phyloP scores from a whole-genome alignment of 1,140 invertebrate genomes.

The Drosophila subobscura region DNA sequence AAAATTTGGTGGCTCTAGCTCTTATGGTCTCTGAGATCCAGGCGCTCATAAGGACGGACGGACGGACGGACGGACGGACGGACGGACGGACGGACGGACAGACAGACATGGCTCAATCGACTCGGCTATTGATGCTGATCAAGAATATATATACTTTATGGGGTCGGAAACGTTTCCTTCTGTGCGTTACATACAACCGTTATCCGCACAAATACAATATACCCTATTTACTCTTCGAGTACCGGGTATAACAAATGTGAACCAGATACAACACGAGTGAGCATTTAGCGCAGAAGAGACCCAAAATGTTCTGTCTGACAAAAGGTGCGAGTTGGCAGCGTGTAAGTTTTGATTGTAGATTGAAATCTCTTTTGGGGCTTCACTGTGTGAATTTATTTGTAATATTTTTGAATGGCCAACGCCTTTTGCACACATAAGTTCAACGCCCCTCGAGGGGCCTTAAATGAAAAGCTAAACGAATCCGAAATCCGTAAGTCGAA shows the following conservation, averaged over 20 bases:
- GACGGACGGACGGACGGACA: no score
- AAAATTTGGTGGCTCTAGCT: no score
- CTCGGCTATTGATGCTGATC: no score
- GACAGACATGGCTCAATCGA: no score
- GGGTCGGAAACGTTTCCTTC: no score
- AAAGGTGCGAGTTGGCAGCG: background rate
- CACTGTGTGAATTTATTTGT: slow-evolving; percentile 60
- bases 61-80: no score
- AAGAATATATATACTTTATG: no score
- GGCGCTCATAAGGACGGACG: no score
- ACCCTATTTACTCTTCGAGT: no score
- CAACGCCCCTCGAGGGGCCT: slow-evolving; percentile 50
- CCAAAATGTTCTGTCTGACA: slow-evolving; percentile 38
- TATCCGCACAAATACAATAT: no score
- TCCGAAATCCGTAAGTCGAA: slow-evolving; percentile 15
- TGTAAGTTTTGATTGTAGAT: slow-evolving; percentile 66
- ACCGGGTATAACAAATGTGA: slow-evolving; percentile 31
- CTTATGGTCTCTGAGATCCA: no score
- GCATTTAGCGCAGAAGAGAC: slow-evolving; percentile 47
- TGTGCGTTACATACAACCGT: no score
- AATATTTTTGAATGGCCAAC: slow-evolving; percentile 47
- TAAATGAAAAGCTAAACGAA: slow-evolving; percentile 33
- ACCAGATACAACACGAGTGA: slow-evolving; percentile 34
- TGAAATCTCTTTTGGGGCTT: slow-evolving; percentile 45
- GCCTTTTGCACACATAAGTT: slow-evolving; percentile 68